A percentile compares a stretch with the other conserved stretches of the same genome.
These are phyloP conservation scores for Pterostichus niger DNA, from an alignment of 2,888 invertebrate genomes.

Conservation along the genomic window DNA sequence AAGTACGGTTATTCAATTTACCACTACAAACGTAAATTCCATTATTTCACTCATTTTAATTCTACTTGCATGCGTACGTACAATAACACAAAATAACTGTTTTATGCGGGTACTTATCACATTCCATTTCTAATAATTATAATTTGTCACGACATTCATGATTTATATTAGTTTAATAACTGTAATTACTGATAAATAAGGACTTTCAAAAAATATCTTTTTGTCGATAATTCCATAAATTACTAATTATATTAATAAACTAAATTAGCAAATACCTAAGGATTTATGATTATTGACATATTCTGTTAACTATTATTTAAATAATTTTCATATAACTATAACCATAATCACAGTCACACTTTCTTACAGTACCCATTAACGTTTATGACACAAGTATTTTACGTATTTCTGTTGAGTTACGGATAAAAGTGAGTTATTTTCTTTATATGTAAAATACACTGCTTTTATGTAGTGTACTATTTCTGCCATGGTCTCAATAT, in stretches of 20 bases:
- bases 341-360: background rate
- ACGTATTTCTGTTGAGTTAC: too few species aligned
- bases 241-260: background rate
- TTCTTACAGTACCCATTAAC: too few species aligned
- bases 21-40: background rate
- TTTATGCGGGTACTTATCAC: conserved; percentile 9
- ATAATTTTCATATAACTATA: background rate
- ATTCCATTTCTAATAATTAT: conserved; percentile 26
- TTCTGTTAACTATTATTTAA: conserved; percentile 1
- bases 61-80: background rate
- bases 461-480: too few species aligned
- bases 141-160: conserved; percentile 32
- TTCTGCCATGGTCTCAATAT: too few species aligned
- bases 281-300: background rate
- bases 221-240: conserved; percentile 4
- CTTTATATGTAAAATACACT: too few species aligned
- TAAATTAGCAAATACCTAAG: background rate
- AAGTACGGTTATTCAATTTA: too few species aligned
- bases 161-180: conserved; percentile 24
- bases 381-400: too few species aligned
- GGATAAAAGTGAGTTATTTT: too few species aligned
- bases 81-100: background rate
- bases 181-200: conserved; percentile 9
- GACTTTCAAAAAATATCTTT: background rate
- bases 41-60: background rate